Evolutionary conservation across 2,888 invertebrate genomes (phyloP).

Genomic region (Caenorhabditis sp.): DNA sequence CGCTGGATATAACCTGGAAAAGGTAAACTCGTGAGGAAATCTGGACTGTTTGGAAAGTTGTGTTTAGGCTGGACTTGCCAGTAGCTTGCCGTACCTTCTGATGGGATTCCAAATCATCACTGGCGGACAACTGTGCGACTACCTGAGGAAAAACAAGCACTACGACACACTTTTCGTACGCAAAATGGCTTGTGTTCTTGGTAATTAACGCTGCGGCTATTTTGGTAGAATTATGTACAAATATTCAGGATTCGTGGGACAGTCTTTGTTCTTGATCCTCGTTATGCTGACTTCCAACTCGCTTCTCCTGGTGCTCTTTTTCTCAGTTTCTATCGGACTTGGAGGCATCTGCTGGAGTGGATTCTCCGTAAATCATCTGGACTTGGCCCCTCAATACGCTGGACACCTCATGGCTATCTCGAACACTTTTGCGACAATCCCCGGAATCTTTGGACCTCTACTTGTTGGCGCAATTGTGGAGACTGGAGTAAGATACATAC

Average conservation of each 20-base stretch:
- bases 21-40: conserved; percentile 40
- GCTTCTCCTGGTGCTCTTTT: conserved; percentile 86
- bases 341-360: conserved; percentile 94
- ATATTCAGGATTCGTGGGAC: conserved; percentile 84
- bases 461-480: conserved; percentile 87
- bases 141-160: conserved; percentile 81
- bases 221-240: too few relatives aligned
- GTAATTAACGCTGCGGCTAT: conserved; percentile 82
- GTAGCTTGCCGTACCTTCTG: conserved; percentile 90
- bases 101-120: conserved; percentile 89
- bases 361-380: conserved; percentile 87
- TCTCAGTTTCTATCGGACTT: conserved; percentile 90
- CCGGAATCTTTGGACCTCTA: conserved; percentile 91
- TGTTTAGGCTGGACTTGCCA: conserved; percentile 87
- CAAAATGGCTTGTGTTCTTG: conserved; percentile 86
- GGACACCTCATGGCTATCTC: conserved; percentile 92
- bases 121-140: conserved; percentile 89
- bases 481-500: conserved; percentile 83
- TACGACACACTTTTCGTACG: conserved; percentile 84
- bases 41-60: not conserved
- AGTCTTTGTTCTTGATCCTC: conserved; percentile 89
- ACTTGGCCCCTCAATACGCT: conserved; percentile 92
- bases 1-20: conserved; percentile 73
- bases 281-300: conserved; percentile 86
- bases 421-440: conserved; percentile 91